phyloP scores from a whole-genome alignment of 2,113 vertebrate genomes.

The Tapirus terrestris region DNA sequence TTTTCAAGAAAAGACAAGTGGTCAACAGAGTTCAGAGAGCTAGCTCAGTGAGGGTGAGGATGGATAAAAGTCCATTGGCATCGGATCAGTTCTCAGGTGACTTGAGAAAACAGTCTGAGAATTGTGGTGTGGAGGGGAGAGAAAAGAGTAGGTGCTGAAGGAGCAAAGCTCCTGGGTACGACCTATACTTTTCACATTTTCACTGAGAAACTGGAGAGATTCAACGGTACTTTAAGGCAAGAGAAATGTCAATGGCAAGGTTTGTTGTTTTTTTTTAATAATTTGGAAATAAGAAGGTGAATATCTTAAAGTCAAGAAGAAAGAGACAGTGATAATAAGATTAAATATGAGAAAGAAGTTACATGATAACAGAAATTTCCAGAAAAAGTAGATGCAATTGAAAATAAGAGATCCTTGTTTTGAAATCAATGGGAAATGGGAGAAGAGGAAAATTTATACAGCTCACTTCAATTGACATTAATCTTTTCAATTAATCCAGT shows the following conservation, averaged over 20 bases:
- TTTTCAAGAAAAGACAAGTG: not conserved
- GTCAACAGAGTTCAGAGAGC: not conserved
- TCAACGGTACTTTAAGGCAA: not conserved
- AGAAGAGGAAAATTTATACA: not conserved
- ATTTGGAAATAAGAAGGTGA: not conserved
- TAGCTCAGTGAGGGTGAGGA: not conserved
- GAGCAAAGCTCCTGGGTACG: accelerated
- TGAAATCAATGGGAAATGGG: not conserved
- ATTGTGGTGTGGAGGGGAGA: not conserved
- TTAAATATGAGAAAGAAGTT: not conserved
- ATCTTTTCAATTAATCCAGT: not conserved
- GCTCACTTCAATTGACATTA: not conserved
- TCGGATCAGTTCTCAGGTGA: no score
- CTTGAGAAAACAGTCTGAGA: not conserved
- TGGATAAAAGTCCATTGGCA: not conserved
- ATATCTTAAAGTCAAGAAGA: not conserved
- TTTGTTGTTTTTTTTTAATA: not conserved
- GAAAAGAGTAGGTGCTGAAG: not conserved
- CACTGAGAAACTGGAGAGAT: not conserved
- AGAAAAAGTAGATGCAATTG: not conserved
- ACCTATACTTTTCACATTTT: not conserved
- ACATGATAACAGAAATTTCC: not conserved
- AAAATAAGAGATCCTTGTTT: not conserved
- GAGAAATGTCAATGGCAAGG: not conserved
- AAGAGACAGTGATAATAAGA: not conserved